phyloP scores from a whole-genome alignment of 1,140 invertebrate species.

The Aradophagus sp. region DNA sequence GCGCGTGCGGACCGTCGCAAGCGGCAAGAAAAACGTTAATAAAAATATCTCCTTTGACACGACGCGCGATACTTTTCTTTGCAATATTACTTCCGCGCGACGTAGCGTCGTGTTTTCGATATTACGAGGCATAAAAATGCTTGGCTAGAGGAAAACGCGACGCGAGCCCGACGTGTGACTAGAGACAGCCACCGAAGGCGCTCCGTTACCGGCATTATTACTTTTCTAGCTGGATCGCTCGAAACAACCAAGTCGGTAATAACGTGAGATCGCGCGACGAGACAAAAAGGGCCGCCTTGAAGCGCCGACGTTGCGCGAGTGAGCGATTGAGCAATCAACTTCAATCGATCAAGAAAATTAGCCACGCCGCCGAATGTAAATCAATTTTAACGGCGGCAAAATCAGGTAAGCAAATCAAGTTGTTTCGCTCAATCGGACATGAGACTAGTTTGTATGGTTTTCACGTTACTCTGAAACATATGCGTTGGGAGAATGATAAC shows the following conservation, averaged over 20 bases:
- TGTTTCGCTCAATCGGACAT: conserved; percentile 26
- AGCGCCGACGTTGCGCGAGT: conserved; percentile 8
- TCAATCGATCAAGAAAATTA: conserved; percentile 51
- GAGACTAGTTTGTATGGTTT: conserved; percentile 16
- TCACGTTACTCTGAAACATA: too few relatives aligned
- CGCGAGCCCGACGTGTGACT: conserved; percentile 22
- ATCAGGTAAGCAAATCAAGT: too few relatives aligned
- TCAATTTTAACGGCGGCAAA: conserved; percentile 43
- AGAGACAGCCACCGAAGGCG: conserved; percentile 13
- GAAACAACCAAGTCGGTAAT: conserved; percentile 58
- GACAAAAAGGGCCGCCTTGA: conserved; percentile 42
- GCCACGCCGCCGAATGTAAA: conserved; percentile 33
- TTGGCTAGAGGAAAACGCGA: conserved; percentile 14
- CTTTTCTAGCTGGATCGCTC: conserved; percentile 52
- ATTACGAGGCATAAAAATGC: conserved; percentile 23
- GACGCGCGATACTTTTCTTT: conserved; percentile 5
- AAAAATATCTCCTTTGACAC: conserved; percentile 12
- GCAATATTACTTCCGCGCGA: conserved; percentile 13
- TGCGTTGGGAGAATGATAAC: too few relatives aligned
- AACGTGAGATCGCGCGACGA: conserved; percentile 18
- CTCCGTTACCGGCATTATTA: conserved; percentile 38
- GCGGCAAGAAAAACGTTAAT: too few relatives aligned
- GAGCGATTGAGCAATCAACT: conserved; percentile 44
- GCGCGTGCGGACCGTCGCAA: too few relatives aligned
- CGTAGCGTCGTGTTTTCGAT: conserved; percentile 20